Base-by-base conservation (phyloP, 2,888 invertebrate species). In the Agrochola lychnidis region DNA sequence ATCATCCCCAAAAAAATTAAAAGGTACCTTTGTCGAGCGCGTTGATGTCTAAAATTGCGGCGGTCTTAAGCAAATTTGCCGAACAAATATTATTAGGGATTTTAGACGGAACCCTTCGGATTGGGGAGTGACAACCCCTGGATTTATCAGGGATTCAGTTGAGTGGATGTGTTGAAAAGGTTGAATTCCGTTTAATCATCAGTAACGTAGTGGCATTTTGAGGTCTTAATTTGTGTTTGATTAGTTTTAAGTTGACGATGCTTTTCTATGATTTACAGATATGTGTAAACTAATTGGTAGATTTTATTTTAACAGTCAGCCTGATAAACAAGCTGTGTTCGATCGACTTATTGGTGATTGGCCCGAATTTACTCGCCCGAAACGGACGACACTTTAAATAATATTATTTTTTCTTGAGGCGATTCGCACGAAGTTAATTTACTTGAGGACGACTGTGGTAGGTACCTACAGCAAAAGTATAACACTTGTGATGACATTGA, bases 11-110 rank as follows among this genome's bases (percentile, higher is more conserved):
- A 86, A 80, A 36, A 85, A 86, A 78, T 73, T 73, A 74, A 74
- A 81, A 79, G 82, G 80, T 76, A 81, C 72, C 67, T 75, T 74
- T 53, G 16, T 73, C 61, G 71, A 79, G 86, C 89, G 92, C 93
- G 92, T 91, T 93, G 92, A 94, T 91, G 94, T 93, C 91, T 93
- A 91, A 94, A 93, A 93, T 94, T 93, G 92, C 90, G 89, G 83
- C 82, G 88, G 83, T 85, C 89, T 90, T 89, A 88, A 88, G 92
- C 91, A 94, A 94, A 93, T 92, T 92, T 92, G 79, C 89, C 77
- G 76, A 89, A 88, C 91, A 93, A 93, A 94, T 92, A 92, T 89
- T 75, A 83, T 79, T 73, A 81, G 82, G 74, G 79, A 79, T 79
- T 78, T 81, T 71, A 70, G 78, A 83, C 72, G 73, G 83, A 74